A percentile compares a stretch with the other conserved stretches of the same genome.
These are phyloP conservation scores for Drosophila albomicans DNA, from an alignment of 1,140 invertebrate genomes.

Conservation along the genomic window DNA sequence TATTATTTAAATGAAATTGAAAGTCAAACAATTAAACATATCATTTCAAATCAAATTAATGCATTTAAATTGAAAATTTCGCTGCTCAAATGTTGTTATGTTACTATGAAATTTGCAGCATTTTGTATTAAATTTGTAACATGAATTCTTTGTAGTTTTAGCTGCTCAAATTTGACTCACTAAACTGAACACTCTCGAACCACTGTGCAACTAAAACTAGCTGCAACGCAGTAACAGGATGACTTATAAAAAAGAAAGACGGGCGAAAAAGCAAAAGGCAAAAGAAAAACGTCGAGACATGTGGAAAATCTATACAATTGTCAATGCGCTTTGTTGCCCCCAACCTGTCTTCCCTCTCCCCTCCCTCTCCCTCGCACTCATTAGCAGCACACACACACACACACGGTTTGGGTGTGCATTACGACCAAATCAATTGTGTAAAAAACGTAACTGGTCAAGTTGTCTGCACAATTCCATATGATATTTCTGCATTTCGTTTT, in stretches of 20 bases:
- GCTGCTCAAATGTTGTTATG: too few species aligned
- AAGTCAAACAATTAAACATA: too few species aligned
- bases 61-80: too few species aligned
- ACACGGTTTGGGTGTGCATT: constrained; percentile 53
- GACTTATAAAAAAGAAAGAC: constrained; percentile 45
- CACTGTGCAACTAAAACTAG: constrained; percentile 44
- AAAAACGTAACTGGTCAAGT: constrained; percentile 62
- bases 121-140: too few species aligned
- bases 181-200: neutral
- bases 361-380: neutral
- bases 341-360: constrained; percentile 4
- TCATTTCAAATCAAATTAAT: too few species aligned
- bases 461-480: constrained; percentile 18
- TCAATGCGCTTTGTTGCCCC: constrained; percentile 26
- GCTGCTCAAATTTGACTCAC: neutral
- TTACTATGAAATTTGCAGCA: too few species aligned
- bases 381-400: too few species aligned
- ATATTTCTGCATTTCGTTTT: constrained; percentile 14
- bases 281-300: constrained; percentile 20
- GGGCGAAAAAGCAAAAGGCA: constrained; percentile 8
- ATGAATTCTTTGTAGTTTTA: neutral
- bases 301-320: constrained; percentile 67
- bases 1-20: too few species aligned
- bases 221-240: constrained; percentile 48
- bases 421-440: constrained; percentile 69